phyloP scores from a whole-genome alignment of 2,113 vertebrate species.

The Phalacrocorax brasilianus region DNA sequence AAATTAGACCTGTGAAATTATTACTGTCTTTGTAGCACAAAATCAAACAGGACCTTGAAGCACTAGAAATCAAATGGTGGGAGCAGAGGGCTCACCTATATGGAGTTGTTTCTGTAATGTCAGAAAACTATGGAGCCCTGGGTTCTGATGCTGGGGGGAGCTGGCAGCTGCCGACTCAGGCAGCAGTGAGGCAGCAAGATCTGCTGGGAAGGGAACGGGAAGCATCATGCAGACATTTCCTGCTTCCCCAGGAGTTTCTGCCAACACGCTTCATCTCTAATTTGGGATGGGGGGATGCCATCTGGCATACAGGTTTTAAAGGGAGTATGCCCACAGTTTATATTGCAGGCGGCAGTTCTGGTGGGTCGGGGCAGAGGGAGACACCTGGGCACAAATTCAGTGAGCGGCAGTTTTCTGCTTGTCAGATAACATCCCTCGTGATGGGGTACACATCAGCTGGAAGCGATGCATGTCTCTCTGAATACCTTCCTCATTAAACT shows the following conservation, averaged over 20 bases:
- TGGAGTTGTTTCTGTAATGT: neutral
- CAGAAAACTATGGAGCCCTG: neutral
- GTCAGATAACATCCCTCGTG: neutral
- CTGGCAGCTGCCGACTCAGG: neutral
- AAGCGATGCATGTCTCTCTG: accelerated
- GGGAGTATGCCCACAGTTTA: neutral
- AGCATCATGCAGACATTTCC: neutral
- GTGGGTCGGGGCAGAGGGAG: neutral
- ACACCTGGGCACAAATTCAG: neutral
- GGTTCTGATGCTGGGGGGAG: neutral
- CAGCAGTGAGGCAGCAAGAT: neutral
- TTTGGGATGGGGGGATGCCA: neutral
- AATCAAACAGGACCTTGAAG: neutral
- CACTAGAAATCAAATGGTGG: neutral
- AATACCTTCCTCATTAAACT: constrained; percentile 14
- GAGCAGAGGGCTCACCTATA: neutral
- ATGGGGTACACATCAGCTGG: neutral
- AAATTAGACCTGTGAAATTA: neutral
- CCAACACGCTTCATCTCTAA: neutral
- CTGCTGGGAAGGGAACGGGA: neutral
- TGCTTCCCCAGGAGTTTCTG: constrained; percentile 9
- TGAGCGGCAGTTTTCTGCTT: neutral
- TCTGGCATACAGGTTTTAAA: neutral
- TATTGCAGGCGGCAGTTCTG: neutral
- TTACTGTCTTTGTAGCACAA: neutral